These are phyloP conservation scores for Craniophora ligustri DNA, from an alignment of 2,888 invertebrate species.

Conservation along the genomic window DNA sequence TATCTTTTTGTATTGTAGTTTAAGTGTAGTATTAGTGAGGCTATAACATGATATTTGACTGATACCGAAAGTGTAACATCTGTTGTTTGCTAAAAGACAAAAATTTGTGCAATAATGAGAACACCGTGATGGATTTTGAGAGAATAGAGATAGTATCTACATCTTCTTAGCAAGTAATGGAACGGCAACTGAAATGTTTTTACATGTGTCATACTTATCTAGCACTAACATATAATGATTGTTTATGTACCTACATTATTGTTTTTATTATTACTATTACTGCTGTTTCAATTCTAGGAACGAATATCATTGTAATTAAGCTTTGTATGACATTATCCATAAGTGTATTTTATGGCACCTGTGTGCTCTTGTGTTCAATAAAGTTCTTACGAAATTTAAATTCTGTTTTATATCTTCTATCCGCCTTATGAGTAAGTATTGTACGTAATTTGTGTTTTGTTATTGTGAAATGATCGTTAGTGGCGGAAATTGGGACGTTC, in stretches of 20 bases:
- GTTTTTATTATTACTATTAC: conserved; percentile 15
- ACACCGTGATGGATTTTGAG: not conserved
- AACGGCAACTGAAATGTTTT: conserved; percentile 14
- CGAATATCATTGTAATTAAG: conserved; percentile 57
- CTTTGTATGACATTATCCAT: conserved; percentile 61
- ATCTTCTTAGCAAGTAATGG: conserved; percentile 3
- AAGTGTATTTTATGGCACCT: conserved; percentile 68
- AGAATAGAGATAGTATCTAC: not conserved
- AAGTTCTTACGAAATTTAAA: conserved; percentile 61
- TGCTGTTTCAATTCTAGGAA: conserved; percentile 38
- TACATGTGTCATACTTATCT: conserved; percentile 8
- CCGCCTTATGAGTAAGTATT: no score
- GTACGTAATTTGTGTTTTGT: no score
- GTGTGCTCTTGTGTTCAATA: conserved; percentile 77
- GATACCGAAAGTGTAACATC: conserved; percentile 54
- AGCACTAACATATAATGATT: conserved; percentile 20
- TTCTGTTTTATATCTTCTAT: conserved; percentile 17
- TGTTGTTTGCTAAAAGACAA: conserved; percentile 23
- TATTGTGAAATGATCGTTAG: no score
- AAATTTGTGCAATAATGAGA: conserved; percentile 10
- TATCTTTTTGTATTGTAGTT: conserved; percentile 56
- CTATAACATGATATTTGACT: conserved; percentile 71
- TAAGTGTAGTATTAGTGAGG: conserved; percentile 62
- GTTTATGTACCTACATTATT: conserved; percentile 15
- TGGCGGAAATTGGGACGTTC: no score